phyloP scores from a whole-genome alignment of 92 coral and sea anemone genomes.

The Porites rus region DNA sequence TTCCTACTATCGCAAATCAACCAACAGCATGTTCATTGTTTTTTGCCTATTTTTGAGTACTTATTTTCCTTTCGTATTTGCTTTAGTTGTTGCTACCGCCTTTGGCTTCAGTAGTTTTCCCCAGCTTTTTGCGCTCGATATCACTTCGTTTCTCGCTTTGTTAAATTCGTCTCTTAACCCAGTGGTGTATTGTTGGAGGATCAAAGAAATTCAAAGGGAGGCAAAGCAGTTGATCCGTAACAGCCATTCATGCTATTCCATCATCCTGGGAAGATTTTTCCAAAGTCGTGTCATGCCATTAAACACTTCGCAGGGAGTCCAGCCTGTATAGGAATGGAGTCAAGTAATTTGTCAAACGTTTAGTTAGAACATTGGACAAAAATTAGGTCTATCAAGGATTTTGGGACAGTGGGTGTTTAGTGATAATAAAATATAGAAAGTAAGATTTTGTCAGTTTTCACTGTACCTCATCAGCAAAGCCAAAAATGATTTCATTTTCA shows the following conservation, averaged over 20 bases:
- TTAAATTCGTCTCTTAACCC: background rate
- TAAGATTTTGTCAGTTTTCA: too few species aligned
- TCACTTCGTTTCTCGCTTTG: background rate
- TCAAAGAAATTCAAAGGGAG: conserved; percentile 1
- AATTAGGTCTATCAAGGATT: too few species aligned
- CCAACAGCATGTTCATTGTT: conserved; percentile 3
- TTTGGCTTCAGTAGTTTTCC: background rate
- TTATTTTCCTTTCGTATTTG: background rate
- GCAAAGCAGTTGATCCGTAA: background rate
- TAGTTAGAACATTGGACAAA: too few species aligned
- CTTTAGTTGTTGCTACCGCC: background rate
- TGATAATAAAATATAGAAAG: too few species aligned
- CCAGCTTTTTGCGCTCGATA: background rate
- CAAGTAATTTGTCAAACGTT: too few species aligned
- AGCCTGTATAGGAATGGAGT: too few species aligned
- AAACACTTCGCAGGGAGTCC: background rate
- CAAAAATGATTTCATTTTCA: too few species aligned
- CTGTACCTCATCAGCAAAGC: too few species aligned
- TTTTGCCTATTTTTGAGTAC: background rate
- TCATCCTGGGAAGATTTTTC: background rate
- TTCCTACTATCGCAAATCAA: conserved; percentile 8
- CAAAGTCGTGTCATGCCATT: background rate
- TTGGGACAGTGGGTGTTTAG: too few species aligned
- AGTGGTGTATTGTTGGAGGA: background rate
- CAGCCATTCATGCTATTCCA: background rate